These are phyloP conservation scores for Metridium senile DNA, from an alignment of 92 coral and sea anemone species.

Conservation along the genomic window DNA sequence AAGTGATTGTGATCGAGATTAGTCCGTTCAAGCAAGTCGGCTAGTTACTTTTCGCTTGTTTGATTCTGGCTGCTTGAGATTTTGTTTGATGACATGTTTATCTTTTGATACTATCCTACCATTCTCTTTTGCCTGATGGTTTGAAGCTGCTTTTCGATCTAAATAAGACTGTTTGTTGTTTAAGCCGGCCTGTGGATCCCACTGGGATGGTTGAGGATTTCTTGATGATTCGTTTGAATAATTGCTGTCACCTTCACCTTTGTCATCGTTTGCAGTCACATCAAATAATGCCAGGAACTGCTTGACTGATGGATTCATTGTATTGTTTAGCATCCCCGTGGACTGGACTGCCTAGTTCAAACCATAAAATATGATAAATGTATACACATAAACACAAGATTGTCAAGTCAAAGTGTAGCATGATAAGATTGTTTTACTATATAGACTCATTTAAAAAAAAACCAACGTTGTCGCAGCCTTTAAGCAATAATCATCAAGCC, in stretches of 20 bases:
- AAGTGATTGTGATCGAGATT: background rate
- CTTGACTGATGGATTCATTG: background rate
- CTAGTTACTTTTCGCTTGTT: constrained; percentile 2
- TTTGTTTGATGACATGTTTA: background rate
- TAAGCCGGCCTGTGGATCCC: background rate
- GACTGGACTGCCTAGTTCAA: constrained; percentile 80
- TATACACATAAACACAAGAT: background rate
- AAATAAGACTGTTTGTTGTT: background rate
- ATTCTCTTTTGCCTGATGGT: background rate
- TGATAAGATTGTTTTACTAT: background rate
- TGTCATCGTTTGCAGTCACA: background rate
- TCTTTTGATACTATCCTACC: background rate
- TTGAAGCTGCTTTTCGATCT: background rate
- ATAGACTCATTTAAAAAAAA: too few relatives aligned
- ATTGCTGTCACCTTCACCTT: background rate
- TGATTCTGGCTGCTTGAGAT: constrained; percentile 5
- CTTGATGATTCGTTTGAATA: background rate
- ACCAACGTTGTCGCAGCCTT: too few relatives aligned
- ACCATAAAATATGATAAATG: constrained; percentile 41
- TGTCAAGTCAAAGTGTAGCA: background rate
- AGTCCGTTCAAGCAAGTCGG: constrained; percentile 1
- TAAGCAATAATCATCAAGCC: too few relatives aligned
- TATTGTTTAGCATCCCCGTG: constrained; percentile 51
- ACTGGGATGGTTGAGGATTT: background rate
- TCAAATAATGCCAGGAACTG: constrained; percentile 7